phyloP scores from a whole-genome alignment of 2,113 vertebrate species.

The Bufo gargarizans region DNA sequence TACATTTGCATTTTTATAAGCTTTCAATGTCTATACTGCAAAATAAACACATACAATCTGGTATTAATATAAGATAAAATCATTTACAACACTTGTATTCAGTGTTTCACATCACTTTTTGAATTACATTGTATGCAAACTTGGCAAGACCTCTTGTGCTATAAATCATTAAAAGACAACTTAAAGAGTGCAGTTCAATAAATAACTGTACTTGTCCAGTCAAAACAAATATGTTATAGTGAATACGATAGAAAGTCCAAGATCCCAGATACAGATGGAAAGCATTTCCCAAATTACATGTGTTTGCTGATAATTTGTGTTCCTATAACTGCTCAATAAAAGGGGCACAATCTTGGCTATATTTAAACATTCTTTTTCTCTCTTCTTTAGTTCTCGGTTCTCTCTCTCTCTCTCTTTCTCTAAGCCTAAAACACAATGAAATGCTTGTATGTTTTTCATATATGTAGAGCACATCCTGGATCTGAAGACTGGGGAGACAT shows the following conservation, averaged over 20 bases:
- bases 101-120: slow-evolving; percentile 44
- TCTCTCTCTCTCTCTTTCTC: not conserved
- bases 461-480: no score
- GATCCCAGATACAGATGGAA: slow-evolving; percentile 39
- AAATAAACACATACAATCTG: slow-evolving; percentile 34
- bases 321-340: slow-evolving; percentile 12
- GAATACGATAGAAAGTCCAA: slow-evolving; percentile 28
- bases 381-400: not conserved
- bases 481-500: no score
- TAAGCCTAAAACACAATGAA: not conserved
- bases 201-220: slow-evolving; percentile 45
- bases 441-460: no score
- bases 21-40: slow-evolving; percentile 24
- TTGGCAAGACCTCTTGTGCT: slow-evolving; percentile 29
- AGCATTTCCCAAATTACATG: slow-evolving; percentile 17
- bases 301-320: slow-evolving; percentile 36
- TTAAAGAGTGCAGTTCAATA: slow-evolving; percentile 39
- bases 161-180: slow-evolving; percentile 51
- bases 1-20: not conserved
- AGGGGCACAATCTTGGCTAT: not conserved
- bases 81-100: slow-evolving; percentile 43
- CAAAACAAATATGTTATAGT: slow-evolving; percentile 47
- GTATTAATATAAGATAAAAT: slow-evolving; percentile 38
- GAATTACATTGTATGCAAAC: slow-evolving; percentile 39
- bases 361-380: not conserved